A percentile compares a stretch with the other conserved stretches of the same genome.
Evolutionary conservation across 2,113 vertebrate genomes (phyloP).

Genomic region (Phainopepla nitens): DNA sequence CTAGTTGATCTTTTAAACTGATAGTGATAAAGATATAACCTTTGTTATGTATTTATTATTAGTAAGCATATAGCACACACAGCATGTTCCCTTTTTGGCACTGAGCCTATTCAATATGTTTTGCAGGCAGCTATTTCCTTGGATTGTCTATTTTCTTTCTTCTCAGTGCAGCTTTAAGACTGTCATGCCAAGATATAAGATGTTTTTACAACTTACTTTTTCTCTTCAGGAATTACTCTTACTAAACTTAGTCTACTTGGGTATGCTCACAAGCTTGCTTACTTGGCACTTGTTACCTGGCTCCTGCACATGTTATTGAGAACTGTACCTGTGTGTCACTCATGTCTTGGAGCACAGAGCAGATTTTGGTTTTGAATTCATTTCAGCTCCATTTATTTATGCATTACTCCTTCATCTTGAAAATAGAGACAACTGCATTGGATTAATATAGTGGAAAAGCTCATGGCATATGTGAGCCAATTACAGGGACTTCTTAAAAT

Average conservation of each 20-base stretch:
- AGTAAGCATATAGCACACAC: not conserved
- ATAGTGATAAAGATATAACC: not conserved
- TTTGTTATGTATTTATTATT: not conserved
- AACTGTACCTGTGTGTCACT: not conserved
- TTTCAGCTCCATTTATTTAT: not conserved
- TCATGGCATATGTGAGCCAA: not conserved
- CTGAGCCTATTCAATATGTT: not conserved
- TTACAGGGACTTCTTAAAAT: not conserved
- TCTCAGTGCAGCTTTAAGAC: not conserved
- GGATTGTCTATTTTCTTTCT: slow-evolving; percentile 38
- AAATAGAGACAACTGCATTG: not conserved
- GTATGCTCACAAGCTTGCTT: not conserved
- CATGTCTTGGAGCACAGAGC: not conserved
- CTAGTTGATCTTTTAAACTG: not conserved
- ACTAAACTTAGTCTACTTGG: not conserved
- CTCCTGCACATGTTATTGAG: not conserved
- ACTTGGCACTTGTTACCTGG: not conserved
- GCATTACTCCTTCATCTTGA: not conserved
- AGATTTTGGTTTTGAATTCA: not conserved
- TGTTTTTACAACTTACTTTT: not conserved
- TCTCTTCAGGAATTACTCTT: not conserved
- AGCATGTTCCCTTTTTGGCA: not conserved
- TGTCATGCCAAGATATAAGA: not conserved
- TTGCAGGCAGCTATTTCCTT: slow-evolving; percentile 45
- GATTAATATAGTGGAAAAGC: not conserved